Conservation (phyloP, 2,113 vertebrate species). For the Tetrax tetrax region DNA sequence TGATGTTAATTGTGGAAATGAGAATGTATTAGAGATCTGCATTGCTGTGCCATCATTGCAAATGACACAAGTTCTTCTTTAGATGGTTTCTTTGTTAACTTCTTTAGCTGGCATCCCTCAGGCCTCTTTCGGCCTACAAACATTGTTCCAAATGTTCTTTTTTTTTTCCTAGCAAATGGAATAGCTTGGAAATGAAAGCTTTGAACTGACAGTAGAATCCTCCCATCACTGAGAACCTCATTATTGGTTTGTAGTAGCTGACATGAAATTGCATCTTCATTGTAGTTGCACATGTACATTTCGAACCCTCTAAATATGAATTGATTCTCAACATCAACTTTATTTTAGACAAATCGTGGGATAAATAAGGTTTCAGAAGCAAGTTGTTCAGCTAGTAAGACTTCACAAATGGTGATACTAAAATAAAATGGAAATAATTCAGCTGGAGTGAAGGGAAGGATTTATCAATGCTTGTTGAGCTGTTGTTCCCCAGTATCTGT, state of each 20-base stretch:
- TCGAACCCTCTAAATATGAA: background rate
- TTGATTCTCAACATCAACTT: background rate
- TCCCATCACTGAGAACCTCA: conserved; percentile 11
- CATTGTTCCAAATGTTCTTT: background rate
- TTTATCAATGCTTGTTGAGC: background rate
- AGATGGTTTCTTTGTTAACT: background rate
- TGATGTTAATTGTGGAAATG: background rate
- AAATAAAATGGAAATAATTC: conserved; percentile 11
- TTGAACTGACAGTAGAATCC: conserved; percentile 9
- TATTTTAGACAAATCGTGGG: background rate
- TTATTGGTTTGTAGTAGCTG: conserved; percentile 6
- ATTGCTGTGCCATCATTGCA: background rate
- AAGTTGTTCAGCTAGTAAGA: background rate
- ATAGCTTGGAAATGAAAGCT: background rate
- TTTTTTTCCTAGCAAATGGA: background rate
- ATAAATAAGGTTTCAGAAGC: background rate
- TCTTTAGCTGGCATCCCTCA: background rate
- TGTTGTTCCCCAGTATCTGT: background rate
- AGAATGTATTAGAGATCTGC: background rate
- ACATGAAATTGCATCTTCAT: background rate
- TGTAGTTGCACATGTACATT: background rate
- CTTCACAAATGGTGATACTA: background rate
- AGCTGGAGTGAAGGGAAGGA: background rate
- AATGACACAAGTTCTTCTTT: background rate
- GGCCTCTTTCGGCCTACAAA: conserved; percentile 7